Percentiles rank a stretch among this genome's conserved stretches.
Conservation (phyloP, 1,140 invertebrate species). For the Metopolophium dirhodum region DNA sequence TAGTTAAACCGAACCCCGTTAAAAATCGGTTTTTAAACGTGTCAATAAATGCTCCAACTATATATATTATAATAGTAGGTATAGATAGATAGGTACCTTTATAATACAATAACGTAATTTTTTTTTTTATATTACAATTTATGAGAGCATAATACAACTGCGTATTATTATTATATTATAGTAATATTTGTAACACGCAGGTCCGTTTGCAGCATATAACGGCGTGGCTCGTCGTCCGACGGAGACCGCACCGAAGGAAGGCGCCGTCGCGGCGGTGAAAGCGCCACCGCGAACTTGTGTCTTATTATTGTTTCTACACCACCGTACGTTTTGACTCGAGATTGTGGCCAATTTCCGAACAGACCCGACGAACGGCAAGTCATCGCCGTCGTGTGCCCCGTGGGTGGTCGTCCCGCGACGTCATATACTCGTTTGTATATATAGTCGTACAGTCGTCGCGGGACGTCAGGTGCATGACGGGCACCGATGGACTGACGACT, state of each 20-base stretch:
- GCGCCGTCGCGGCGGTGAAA: slow-evolving; percentile 46
- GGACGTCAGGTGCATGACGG: slow-evolving; percentile 33
- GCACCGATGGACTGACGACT: slow-evolving; percentile 17
- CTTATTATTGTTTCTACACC: slow-evolving; percentile 36
- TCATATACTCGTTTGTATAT: background rate
- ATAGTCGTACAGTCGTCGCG: too few species aligned
- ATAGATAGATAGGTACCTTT: too few species aligned
- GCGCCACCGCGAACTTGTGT: slow-evolving; percentile 54
- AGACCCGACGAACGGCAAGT: slow-evolving; percentile 27
- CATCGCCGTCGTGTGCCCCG: slow-evolving; percentile 50
- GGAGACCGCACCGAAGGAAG: slow-evolving; percentile 25
- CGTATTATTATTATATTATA: background rate
- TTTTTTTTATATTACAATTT: background rate
- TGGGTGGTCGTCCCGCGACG: slow-evolving; percentile 37
- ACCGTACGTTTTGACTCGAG: slow-evolving; percentile 26
- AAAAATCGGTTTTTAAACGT: background rate
- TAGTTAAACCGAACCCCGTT: background rate
- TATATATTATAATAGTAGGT: background rate
- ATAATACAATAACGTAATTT: background rate
- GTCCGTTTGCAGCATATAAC: background rate
- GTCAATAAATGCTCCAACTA: background rate
- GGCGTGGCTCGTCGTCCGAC: background rate
- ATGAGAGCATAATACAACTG: background rate
- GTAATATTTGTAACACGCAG: background rate
- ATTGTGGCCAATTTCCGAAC: slow-evolving; percentile 53